Evolutionary conservation across 2,888 invertebrate species (phyloP).

Genomic region (Metacarcinus magister): DNA sequence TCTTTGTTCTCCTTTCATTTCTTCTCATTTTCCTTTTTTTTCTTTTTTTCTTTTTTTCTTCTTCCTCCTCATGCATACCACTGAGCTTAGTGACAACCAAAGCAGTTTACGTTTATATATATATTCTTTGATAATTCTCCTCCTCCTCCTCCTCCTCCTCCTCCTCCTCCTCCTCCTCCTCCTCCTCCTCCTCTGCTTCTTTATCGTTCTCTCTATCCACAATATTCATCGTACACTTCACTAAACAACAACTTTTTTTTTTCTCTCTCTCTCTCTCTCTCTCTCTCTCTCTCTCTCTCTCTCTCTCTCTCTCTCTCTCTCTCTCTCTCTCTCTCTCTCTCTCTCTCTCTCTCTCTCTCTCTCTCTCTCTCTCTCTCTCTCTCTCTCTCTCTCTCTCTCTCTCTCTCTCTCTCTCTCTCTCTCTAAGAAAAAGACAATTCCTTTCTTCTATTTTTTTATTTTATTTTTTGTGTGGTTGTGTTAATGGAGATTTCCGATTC

Average conservation of each 20-base stretch:
- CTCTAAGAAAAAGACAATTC: no score
- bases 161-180: neutral
- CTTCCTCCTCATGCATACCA: neutral
- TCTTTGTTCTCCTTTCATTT: neutral
- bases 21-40: neutral
- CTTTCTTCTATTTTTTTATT: no score
- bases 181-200: neutral
- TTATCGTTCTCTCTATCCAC: neutral
- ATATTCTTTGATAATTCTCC: no score
- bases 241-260: no score
- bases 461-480: no score
- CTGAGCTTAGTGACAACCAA: neutral
- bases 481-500: neutral
- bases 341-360: neutral
- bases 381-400: neutral
- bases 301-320: no score
- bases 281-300: neutral
- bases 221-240: neutral
- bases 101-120: neutral
- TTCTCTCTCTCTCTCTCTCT: neutral
- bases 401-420: no score
- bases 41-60: neutral
- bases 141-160: no score
- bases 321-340: no score
- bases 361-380: neutral